Base-by-base conservation (phyloP, 2,797 vertebrate species). In the Clarias fuscus region DNA sequence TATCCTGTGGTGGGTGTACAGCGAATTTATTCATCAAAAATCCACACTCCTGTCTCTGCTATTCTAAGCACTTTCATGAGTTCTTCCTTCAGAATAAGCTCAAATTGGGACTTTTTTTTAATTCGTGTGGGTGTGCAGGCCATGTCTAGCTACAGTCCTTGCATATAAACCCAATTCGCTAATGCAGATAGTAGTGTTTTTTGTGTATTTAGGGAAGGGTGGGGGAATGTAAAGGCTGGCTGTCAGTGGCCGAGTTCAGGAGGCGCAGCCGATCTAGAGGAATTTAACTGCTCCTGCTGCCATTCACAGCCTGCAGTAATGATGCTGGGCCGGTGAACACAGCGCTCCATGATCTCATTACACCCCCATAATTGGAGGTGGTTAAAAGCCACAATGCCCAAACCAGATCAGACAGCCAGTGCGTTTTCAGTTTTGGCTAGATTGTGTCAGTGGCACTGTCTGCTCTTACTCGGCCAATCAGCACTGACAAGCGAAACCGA, bases 271-370 rank as follows among this genome's bases (percentile, higher is more conserved):
- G 94, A 91, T 94, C 92, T 93, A 86, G 91, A 88, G 90, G 92
- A 94, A 92, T 93, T 88, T 89, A 91, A 91, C 92, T 88, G 77
- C 90, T 91, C 93, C 89, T 91, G 92, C 92, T 95, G 93, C 92
- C 93, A 95, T 92, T 94, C 94, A 93, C 89, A 86, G 93, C 91
- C 92, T 79, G 61, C 92, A 90, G 93, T 94, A 93, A 94, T 93
- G 91, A 94, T 93, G 93, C 91, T 90, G 90, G 91, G 90, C 85
- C 89, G 90, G 93, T 78, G 90, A 88, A 91, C 89, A 88, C 67
- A 86, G 89, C 91, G 88, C 91, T 90, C 90, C 88, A 27, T 92
- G 93, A 93, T 94, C 93, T 95, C 93, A 94, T 95, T 95, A 95
- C 90, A 91, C 82, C 82, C 64, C 92, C 91, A 94, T 95, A 94